These are phyloP conservation scores for Mungos mungo DNA, from an alignment of 2,113 vertebrate species.

Conservation along the genomic window DNA sequence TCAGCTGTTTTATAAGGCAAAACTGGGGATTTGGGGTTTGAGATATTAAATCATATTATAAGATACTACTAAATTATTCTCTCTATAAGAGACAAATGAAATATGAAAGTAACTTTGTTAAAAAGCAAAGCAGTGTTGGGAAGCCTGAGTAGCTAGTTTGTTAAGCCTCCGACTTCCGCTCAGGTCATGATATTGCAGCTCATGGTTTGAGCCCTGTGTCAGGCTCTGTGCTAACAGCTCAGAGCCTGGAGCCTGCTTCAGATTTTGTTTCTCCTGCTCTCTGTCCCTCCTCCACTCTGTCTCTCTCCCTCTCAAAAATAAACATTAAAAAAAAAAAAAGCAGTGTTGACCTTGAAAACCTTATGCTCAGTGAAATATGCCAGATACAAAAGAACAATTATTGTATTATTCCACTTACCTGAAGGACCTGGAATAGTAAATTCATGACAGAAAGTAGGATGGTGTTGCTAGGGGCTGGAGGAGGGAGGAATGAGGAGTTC, in stretches of 20 bases:
- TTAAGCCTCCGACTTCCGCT: too few species aligned
- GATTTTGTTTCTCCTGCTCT: too few species aligned
- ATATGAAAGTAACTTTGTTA: background rate
- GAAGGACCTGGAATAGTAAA: background rate
- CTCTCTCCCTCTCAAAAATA: too few species aligned
- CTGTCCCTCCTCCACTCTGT: too few species aligned
- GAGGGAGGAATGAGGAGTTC: background rate
- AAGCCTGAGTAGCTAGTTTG: too few species aligned
- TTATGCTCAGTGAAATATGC: background rate
- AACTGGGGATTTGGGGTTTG: background rate
- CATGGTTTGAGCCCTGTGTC: too few species aligned
- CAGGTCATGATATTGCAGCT: too few species aligned
- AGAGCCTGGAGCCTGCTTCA: too few species aligned
- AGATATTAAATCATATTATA: background rate
- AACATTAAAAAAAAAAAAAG: too few species aligned
- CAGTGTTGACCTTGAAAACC: background rate
- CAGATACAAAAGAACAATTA: background rate
- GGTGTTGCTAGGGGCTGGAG: background rate
- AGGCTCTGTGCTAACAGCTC: too few species aligned
- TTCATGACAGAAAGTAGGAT: background rate
- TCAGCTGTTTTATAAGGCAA: constrained; percentile 2
- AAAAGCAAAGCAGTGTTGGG: background rate
- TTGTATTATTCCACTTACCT: background rate
- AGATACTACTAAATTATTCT: background rate
- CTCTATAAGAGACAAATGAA: background rate